Base-by-base conservation (phyloP, 2,113 vertebrate genomes). In the Oophaga pumilio region DNA sequence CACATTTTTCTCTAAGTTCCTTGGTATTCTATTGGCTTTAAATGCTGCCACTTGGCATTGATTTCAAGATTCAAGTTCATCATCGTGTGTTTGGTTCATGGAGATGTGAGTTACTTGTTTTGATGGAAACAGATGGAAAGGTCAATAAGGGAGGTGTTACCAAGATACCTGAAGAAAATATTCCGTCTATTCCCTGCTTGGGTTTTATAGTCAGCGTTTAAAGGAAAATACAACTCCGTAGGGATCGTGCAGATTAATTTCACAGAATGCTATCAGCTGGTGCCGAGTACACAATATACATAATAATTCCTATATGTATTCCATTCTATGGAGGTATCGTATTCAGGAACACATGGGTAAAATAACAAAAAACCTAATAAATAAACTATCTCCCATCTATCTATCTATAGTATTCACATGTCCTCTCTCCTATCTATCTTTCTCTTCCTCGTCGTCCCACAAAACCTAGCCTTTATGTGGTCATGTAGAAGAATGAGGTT, bases 141-240 rank as follows among this genome's bases (percentile, higher is more conserved):
- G 79, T 81, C 57, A 81, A 20, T 81, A 17, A 62, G 28, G 57
- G 56, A 81, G 78, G 57, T 82, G 59, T 64, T 62, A 82, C 79
- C 59, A 82, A 66, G 78, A 81, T 81, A 62, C 77, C 28, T 50
- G 59, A 64, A 11, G 18, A 14, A 64, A 49, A 56, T 18, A 64
- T n/a, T 50, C 59, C 59, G 50, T 56, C 22, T 78, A 81, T 81
- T 81, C 59, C 79, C 79, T 82, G 33, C 79, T 22, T 64, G 76
- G 73, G 76, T 26, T 78, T 56, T 78, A 78, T 26, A 56, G 76
- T 50, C 22, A 18, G 12, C 22, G 52, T 78, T 78, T 78, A 26
- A 56, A 22, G 20, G 76, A 78, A 78, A 78, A 56, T 78, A 56
- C 20, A 78, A 57, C 50, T 26, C 76, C 50, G n/a, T 14, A 26